Percentiles rank a stretch among this genome's conserved stretches.
These are phyloP conservation scores for Sphaerodactylus townsendi DNA, from an alignment of 2,113 vertebrate species.

Conservation along the genomic window DNA sequence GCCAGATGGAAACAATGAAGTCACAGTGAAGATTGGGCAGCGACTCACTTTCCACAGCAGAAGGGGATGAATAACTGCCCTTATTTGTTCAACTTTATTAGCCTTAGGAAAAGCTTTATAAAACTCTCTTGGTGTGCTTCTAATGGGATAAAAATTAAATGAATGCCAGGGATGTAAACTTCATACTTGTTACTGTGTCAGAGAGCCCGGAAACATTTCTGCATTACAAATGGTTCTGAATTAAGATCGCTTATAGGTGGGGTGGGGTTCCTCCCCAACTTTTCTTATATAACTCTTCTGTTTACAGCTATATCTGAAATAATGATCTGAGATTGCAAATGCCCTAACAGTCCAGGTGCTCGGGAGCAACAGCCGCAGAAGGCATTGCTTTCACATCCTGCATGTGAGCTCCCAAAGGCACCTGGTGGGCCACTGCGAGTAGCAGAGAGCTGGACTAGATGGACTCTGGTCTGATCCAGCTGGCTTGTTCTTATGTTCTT, in stretches of 20 bases:
- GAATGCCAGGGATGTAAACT: neutral
- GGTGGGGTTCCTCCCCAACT: neutral
- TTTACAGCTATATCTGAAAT: no score
- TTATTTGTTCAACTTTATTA: constrained; percentile 13
- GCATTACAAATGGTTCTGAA: neutral
- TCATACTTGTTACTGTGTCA: neutral
- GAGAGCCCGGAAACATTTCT: neutral
- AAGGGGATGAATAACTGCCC: neutral
- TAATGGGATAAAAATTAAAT: neutral
- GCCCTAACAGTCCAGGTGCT: no score
- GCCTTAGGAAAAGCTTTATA: neutral
- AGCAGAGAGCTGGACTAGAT: no score
- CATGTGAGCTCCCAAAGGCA: no score
- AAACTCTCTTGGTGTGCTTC: neutral
- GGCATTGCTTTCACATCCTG: no score
- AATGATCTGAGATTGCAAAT: no score
- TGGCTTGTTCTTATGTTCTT: no score
- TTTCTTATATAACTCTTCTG: neutral
- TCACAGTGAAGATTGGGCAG: neutral
- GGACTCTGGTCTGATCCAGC: no score
- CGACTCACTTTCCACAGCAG: neutral
- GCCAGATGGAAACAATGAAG: neutral
- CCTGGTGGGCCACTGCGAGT: no score
- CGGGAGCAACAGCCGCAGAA: no score
- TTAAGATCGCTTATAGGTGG: neutral